These are phyloP conservation scores for Philereme vetulata DNA, from an alignment of 2,888 invertebrate species.

Conservation along the genomic window DNA sequence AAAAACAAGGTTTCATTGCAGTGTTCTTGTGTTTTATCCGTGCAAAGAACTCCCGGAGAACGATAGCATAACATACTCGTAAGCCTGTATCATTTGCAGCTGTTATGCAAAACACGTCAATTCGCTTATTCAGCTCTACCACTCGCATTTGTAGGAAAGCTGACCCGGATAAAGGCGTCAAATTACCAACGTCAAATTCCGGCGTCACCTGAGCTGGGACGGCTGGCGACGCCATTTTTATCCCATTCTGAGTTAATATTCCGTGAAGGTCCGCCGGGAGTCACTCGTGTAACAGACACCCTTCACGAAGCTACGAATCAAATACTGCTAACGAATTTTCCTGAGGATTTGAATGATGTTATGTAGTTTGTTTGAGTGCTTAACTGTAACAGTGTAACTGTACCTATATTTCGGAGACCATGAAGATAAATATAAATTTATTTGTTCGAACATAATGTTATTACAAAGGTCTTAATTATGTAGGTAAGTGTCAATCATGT, in stretches of 20 bases:
- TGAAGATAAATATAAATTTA: too few species aligned
- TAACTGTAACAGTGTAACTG: too few species aligned
- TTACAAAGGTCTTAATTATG: too few species aligned
- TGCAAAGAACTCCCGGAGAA: slow-evolving; percentile 14
- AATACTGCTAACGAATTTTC: slow-evolving; percentile 28
- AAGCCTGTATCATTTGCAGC: slow-evolving; percentile 31
- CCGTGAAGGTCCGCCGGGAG: slow-evolving; percentile 69
- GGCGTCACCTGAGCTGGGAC: slow-evolving; percentile 71
- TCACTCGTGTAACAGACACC: slow-evolving; percentile 66
- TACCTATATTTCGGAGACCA: too few species aligned
- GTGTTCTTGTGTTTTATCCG: slow-evolving; percentile 4
- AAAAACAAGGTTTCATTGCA: slow-evolving; percentile 8
- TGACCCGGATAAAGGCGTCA: slow-evolving; percentile 77
- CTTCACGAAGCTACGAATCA: slow-evolving; percentile 54
- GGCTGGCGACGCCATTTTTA: slow-evolving; percentile 70
- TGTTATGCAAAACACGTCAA: slow-evolving; percentile 62
- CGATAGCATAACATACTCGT: slow-evolving; percentile 23
- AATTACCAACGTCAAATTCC: slow-evolving; percentile 77
- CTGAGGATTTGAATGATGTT: neutral
- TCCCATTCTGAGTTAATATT: slow-evolving; percentile 77
- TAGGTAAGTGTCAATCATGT: too few species aligned
- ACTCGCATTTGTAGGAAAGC: slow-evolving; percentile 64
- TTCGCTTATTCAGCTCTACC: slow-evolving; percentile 53
- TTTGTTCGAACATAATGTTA: too few species aligned
- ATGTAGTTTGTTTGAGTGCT: too few species aligned